Percentiles rank a stretch among this genome's conserved stretches.
Evolutionary conservation across 2,888 invertebrate genomes (phyloP).

Genomic region (Eupithecia pulchellata): DNA sequence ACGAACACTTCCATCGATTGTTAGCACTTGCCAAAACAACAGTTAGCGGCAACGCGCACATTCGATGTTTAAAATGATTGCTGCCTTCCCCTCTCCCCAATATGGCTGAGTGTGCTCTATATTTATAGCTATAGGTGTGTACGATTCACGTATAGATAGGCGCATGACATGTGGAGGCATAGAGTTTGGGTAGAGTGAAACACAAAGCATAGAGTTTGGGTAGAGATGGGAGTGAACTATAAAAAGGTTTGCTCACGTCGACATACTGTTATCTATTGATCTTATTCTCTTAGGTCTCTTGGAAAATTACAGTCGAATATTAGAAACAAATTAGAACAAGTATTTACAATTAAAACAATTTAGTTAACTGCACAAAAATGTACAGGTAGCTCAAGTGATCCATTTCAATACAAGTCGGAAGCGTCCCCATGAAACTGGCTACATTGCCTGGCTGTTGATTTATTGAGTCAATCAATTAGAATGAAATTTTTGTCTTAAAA

Average conservation of each 20-base stretch:
- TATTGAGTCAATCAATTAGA: too few species aligned
- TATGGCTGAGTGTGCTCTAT: conserved; percentile 12
- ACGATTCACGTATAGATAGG: neutral
- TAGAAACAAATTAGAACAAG: too few species aligned
- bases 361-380: too few species aligned
- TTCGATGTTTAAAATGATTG: conserved; percentile 25
- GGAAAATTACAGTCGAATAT: too few species aligned
- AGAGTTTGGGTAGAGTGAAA: neutral
- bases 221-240: neutral
- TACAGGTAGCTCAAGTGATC: too few species aligned
- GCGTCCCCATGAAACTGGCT: too few species aligned
- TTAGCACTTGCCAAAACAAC: conserved; percentile 36
- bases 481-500: too few species aligned
- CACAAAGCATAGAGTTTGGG: neutral
- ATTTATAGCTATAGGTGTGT: conserved; percentile 9
- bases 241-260: neutral
- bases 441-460: too few species aligned
- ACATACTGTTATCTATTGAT: neutral
- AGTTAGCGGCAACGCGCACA: conserved; percentile 14
- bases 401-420: too few species aligned
- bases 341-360: too few species aligned
- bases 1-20: conserved; percentile 38
- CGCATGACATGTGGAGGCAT: neutral
- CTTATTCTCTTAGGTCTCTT: too few species aligned
- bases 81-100: conserved; percentile 23